Base-by-base conservation (phyloP, 2,113 vertebrate genomes). In the Centropus unirufus region DNA sequence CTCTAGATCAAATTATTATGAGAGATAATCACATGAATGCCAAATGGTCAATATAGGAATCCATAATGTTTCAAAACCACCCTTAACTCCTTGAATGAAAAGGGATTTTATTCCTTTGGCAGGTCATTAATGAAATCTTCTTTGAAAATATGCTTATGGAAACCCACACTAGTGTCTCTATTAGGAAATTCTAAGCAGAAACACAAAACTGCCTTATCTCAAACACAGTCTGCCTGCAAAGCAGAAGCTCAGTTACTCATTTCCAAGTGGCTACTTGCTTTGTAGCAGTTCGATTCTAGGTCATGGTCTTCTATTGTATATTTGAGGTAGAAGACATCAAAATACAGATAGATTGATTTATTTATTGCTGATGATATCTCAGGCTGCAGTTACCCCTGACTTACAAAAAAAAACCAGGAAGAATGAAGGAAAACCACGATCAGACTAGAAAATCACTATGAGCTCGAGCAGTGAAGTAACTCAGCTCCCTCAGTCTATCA, bases 141-240 rank as follows among this genome's bases (percentile, higher is more conserved):
- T 84, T 73, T 47, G 70, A 61, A 49, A 73, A 77, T 42, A 3
- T 72, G 47, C 63, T 83, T 52, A 58, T 4, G 2, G 57, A 92
- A 70, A 32, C 72, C 42, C 52, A 52, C 91, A 73, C 67, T 67
- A 76, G 6, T 40, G 32, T 44, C 26, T 67, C 69, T 64, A 29
- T 44, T 61, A 86, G 39, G 87, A 89, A 92, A 84, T 92, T 89
- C 87, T 84, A 90, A 92, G 69, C 80, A 90, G 96, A 96, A 97
- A 90, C 49, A 96, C 68, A 90, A 90, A 93, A 90, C 88, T 79
- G 39, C 68, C 86, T 92, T 92, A 92, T 92, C 96, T 96, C 81
- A 83, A 92, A 34, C 55, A 69, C 1, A 63, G 72, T 26, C 70
- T 81, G 39, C 21, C 68, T 87, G 63, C 69, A 93, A 90, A 78